Base-by-base conservation (phyloP, 1,140 invertebrate species). In the Spodoptera frugiperda region DNA sequence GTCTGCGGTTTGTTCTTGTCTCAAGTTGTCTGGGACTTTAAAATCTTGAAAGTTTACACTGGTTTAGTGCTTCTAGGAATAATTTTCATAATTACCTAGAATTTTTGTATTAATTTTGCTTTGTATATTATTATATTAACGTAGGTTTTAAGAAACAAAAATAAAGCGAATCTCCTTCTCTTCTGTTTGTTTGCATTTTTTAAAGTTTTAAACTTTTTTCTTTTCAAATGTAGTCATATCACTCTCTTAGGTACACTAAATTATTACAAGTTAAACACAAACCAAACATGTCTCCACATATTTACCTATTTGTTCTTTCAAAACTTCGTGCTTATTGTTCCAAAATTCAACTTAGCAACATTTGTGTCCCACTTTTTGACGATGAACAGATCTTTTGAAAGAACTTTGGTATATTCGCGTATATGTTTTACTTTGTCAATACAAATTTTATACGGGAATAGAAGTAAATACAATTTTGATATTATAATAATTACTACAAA, bases 341-440 rank as follows among this genome's bases (percentile, higher is more conserved):
- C 11, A 4, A 6, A 65, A 63, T 17, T 12, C 61, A 65, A 65
- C 39, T 65, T 65, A 11, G 61, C 21, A 65, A 65, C 61, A 65
- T 65, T 65, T 12, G 17, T 65, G 6, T 21, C 0, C 4, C 48
- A 65, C 61, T 65, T 65, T 39, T 65, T 65, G 39, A 48, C 9
- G 61, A 65, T 65, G 15, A 65, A 65, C 61, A 65, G 61, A 65
- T 65, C 61, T 63, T 63, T 46, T 21, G 17, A 17, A 39, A 15
- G 44, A 63, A 63, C 39, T 65, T 65, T 14, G 15, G 61, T 14
- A 21, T 46, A 48, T 63, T 48, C 61, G 19, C 17, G 17, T 44
- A 15, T 49, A 49, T 17, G 21, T 46, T 44, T 61, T 48, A 65
- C 61, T 65, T 65, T 49, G 44, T 65, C 44, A 65, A 49, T 10